A percentile compares a stretch with the other conserved stretches of the same genome.
These are phyloP conservation scores for Buphagus erythrorhynchus DNA, from an alignment of 2,797 vertebrate genomes.

Conservation along the genomic window DNA sequence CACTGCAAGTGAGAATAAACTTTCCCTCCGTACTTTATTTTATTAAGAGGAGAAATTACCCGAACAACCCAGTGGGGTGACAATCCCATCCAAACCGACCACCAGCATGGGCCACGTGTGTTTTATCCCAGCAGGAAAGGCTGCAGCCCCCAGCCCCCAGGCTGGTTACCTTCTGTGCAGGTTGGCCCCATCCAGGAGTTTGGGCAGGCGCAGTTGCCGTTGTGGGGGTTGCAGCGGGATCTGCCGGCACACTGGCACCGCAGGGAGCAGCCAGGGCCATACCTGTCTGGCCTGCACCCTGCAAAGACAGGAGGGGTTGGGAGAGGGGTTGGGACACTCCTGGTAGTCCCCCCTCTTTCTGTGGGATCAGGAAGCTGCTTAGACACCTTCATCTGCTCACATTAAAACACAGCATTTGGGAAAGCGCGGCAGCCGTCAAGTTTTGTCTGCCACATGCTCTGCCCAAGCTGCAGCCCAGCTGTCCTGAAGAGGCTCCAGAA, in stretches of 20 bases:
- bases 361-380: not conserved
- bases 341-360: not conserved
- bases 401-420: not conserved
- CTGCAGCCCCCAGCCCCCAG: not conserved
- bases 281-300: conserved; percentile 81
- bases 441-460: not conserved
- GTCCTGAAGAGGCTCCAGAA: conserved; percentile 5
- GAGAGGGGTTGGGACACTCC: not conserved
- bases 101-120: fast-evolving
- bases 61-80: not conserved
- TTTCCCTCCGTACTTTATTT: fast-evolving
- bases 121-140: not conserved
- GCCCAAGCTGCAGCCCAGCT: conserved; percentile 14
- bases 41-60: not conserved
- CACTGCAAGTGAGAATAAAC: not conserved
- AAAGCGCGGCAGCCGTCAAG: not conserved
- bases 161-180: conserved; percentile 81
- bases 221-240: conserved; percentile 77
- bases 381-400: not conserved
- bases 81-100: not conserved
- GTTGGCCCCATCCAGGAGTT: conserved; percentile 79
- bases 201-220: conserved; percentile 81
- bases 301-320: not conserved
- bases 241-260: conserved; percentile 77
- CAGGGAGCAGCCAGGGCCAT: conserved; percentile 81